phyloP scores from a whole-genome alignment of 2,888 invertebrate genomes.

The Xestobium rufovillosum region DNA sequence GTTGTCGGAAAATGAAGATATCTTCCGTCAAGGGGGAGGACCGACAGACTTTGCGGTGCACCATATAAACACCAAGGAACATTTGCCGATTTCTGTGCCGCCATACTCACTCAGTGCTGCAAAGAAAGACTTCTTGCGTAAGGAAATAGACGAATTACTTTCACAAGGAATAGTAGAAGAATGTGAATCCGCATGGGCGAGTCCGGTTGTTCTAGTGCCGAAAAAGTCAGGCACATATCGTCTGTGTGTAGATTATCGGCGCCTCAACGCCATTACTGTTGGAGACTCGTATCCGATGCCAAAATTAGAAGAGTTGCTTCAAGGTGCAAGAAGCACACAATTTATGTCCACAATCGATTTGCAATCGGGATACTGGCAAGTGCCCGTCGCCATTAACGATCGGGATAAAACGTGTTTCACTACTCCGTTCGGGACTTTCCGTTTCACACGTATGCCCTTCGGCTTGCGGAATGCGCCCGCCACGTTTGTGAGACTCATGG shows the following conservation, averaged over 20 bases:
- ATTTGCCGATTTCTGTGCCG: too few species aligned
- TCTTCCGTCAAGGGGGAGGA: too few species aligned
- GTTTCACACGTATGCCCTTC: conserved; percentile 9
- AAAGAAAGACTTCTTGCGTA: too few species aligned
- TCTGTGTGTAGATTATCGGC: background rate
- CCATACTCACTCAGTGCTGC: too few species aligned
- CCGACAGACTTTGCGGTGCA: too few species aligned
- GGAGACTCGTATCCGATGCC: background rate
- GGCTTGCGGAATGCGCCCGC: conserved; percentile 6
- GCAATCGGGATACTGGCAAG: conserved; percentile 12
- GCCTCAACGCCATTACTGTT: background rate
- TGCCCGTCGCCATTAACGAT: conserved; percentile 4
- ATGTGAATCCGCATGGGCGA: too few species aligned
- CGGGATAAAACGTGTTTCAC: conserved; percentile 12
- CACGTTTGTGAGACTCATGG: conserved; percentile 6
- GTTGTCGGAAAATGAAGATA: too few species aligned
- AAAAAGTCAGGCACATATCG: background rate
- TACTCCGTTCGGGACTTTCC: conserved; percentile 8
- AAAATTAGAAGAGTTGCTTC: background rate
- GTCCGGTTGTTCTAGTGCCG: background rate
- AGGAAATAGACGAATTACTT: too few species aligned
- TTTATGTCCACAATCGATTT: conserved; percentile 11
- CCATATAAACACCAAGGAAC: too few species aligned
- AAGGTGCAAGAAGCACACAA: background rate
- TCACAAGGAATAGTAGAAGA: too few species aligned